Base-by-base conservation (phyloP, 2,797 vertebrate genomes). In the Typhlichthys subterraneus region DNA sequence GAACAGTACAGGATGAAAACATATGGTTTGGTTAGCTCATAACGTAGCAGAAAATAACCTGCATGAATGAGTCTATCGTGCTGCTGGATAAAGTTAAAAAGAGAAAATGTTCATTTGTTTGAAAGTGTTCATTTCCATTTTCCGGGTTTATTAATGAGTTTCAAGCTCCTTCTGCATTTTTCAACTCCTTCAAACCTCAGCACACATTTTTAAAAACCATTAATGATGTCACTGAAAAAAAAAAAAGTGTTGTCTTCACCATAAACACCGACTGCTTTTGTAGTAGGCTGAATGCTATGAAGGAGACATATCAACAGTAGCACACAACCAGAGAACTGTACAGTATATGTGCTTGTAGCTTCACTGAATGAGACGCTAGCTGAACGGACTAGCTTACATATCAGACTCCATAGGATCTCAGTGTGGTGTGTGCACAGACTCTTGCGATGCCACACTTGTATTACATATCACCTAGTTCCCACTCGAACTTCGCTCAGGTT, bases 401-500 rank as follows among this genome's bases (percentile, higher is more conserved):
- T 79, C 62, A 72, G 53, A 62, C 57, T 73, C 75, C 77, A 63
- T 67, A 17, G 68, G 76, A 70, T 53, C 72, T 80, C 72, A 52
- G 58, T 62, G 67, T 76, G 50, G 64, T 74, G 63, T 38, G 60
- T 76, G 75, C 79, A 83, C 67, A 79, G 61, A 57, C 65, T 83
- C 77, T 70, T 47, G 55, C 80, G 79, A 82, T 52, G 73, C 72
- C 81, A 87, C 83, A 78, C 49, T 54, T 84, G 75, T 80, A 65
- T 74, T 67, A 81, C 73, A 84, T 83, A 82, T 82, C 74, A 82
- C 81, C 65, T 69, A 56, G 85, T 79, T 84, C 87, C 79, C 88
- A 87, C 84, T 84, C 73, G 84, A 80, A 60, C 68, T 67, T 80
- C 90, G 89, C 91, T 92, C 90, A 93, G 91, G 91, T 90, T 91